Conservation (phyloP, 1,140 invertebrate genomes). For the Anastrepha ludens region DNA sequence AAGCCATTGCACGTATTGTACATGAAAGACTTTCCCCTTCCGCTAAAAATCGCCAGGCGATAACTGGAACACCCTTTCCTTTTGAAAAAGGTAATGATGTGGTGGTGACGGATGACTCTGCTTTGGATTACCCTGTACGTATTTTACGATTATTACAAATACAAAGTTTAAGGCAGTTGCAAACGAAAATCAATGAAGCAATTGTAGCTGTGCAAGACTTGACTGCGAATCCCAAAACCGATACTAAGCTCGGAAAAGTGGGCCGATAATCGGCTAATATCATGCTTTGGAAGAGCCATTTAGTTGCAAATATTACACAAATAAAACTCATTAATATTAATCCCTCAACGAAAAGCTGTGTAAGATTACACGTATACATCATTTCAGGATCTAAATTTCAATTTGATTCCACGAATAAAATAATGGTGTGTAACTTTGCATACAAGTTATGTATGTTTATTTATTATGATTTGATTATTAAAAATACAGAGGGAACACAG, state of each 20-base stretch:
- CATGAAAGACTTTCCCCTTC: constrained; percentile 80
- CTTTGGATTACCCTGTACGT: constrained; percentile 86
- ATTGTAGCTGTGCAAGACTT: constrained; percentile 93
- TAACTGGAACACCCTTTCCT: constrained; percentile 81
- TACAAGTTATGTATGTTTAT: constrained; percentile 37
- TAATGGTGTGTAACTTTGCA: background rate
- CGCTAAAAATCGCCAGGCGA: constrained; percentile 80
- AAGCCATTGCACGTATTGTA: constrained; percentile 84
- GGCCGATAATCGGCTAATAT: constrained; percentile 76
- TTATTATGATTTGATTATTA: background rate
- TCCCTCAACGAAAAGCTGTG: no score
- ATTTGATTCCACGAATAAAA: background rate
- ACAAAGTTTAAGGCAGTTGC: constrained; percentile 91
- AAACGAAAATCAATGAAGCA: constrained; percentile 95
- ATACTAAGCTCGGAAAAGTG: constrained; percentile 95
- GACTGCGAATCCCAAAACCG: constrained; percentile 97
- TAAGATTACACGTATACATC: no score
- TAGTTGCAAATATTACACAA: no score
- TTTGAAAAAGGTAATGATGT: constrained; percentile 76
- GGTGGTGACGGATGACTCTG: constrained; percentile 77
- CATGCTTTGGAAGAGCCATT: background rate
- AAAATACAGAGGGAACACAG: background rate
- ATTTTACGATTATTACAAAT: constrained; percentile 92
- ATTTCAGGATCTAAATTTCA: no score
- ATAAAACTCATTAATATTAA: no score